Evolutionary conservation across 2,113 vertebrate species (phyloP), one percentile per base, ranked within the genome.

Genomic region (Campylomormyrus tamandua): DNA sequence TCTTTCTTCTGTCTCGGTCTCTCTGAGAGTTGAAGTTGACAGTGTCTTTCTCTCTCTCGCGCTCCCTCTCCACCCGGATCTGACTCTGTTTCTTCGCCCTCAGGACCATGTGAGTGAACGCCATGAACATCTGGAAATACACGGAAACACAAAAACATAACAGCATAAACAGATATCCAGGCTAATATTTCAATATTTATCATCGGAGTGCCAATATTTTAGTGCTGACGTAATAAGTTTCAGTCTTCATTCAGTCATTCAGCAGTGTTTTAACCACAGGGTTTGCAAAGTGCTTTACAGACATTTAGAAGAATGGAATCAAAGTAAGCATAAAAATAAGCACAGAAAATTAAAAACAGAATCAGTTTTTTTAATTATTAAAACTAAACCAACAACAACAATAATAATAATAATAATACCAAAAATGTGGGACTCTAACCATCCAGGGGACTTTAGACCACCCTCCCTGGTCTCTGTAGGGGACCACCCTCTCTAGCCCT

Each of bases 61-160:
- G 91, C 7, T 96, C 96, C 83, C 92, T n/a, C 93, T 96, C 94
- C 0, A 95, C 94, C 84, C 96, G 87, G 93, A 91, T 93, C 95
- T 95, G 94, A 92, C 96, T 96, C 93, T 96, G 95, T 90, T 96
- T 96, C 94, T 97, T 97, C 88, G 94, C 94, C 50, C 95, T 92
- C 1, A 97, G 96, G 17, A 97, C 96, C 95, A 97, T 95, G 92
- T 93, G 94, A 2, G 96, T 97, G 91, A 97, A 96, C 1, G 96
- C 95, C 92, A 96, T 96, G 93, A 97, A 97, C 97, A 97, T 97
- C 97, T 97, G 93, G 2, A 50, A 46, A 90, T 9, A 53, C 8
- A 48, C 24, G 11, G 48, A 45, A 19, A 19, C 2, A 31, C 24
- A 49, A 11, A 48, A 89, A 27, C 15, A 53, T 4, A 27, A 17